Conservation (phyloP, 2,113 vertebrate genomes). For the Triplophysa tibetana region DNA sequence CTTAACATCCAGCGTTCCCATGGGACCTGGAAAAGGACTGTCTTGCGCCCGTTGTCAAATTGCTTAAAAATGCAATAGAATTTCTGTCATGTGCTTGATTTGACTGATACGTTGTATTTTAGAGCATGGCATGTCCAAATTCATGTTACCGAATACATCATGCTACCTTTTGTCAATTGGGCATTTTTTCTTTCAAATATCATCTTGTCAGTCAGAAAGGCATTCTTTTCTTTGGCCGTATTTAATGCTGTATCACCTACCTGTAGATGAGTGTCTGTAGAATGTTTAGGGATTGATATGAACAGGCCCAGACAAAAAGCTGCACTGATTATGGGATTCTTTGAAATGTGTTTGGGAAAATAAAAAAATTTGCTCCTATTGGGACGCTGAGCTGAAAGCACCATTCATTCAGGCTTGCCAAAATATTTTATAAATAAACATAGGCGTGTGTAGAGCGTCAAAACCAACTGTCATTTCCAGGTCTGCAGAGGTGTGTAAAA, state of each 20-base stretch:
- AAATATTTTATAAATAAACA: background rate
- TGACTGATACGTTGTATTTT: conserved; percentile 2
- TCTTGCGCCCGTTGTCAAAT: conserved; percentile 21
- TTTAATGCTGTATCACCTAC: conserved; percentile 20
- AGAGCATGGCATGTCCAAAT: conserved; percentile 29
- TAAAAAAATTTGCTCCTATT: background rate
- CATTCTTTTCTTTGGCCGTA: conserved; percentile 1
- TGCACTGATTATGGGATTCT: background rate
- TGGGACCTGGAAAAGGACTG: conserved; percentile 39
- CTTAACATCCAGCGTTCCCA: conserved; percentile 46
- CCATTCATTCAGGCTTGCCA: background rate
- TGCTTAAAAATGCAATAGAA: conserved; percentile 1
- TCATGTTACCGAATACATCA: conserved; percentile 2
- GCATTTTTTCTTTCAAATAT: conserved; percentile 19
- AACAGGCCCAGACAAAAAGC: conserved; percentile 3
- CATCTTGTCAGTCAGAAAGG: conserved; percentile 14
- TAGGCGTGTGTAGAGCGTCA: background rate
- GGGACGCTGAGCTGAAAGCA: background rate
- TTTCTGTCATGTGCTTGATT: background rate
- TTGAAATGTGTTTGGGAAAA: background rate
- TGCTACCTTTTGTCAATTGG: background rate
- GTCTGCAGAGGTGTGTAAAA: background rate
- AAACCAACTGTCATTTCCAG: background rate
- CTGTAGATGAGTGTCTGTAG: background rate
- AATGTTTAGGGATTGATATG: background rate